These are phyloP conservation scores for Lasioglossum albipes DNA, from an alignment of 1,140 invertebrate genomes.

Conservation along the genomic window DNA sequence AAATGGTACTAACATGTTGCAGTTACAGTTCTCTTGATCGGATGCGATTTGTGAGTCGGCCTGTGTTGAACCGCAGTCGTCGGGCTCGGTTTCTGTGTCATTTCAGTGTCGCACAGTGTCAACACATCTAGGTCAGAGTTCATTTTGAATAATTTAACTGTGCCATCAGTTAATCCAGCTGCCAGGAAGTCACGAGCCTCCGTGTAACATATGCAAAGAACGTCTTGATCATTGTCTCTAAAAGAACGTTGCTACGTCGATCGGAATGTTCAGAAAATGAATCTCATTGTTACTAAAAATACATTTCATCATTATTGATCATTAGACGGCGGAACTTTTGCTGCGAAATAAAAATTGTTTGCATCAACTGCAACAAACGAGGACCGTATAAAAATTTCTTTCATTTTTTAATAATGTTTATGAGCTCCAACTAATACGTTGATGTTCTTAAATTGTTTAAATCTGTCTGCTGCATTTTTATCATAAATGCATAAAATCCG, in stretches of 20 bases:
- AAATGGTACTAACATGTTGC: conserved; percentile 80
- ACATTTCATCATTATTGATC: no score
- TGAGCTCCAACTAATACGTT: no score
- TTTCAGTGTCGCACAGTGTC: conserved; percentile 80
- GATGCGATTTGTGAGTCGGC: conserved; percentile 81
- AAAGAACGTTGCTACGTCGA: conserved; percentile 43
- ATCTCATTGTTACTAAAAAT: no score
- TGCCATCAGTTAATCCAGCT: conserved; percentile 81
- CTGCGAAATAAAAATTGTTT: no score
- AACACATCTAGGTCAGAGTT: conserved; percentile 74
- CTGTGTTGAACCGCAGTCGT: conserved; percentile 82
- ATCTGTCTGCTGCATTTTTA: no score
- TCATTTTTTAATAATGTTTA: no score
- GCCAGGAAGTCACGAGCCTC: conserved; percentile 81
- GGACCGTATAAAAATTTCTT: no score
- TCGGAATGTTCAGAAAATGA: neutral
- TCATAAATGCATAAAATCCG: no score
- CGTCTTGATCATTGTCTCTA: conserved; percentile 80
- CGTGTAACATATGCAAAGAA: conserved; percentile 82
- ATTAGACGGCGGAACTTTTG: no score
- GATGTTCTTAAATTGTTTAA: no score
- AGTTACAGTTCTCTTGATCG: conserved; percentile 80
- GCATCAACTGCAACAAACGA: no score
- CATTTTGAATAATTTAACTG: conserved; percentile 80
- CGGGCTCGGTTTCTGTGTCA: conserved; percentile 79